Evolutionary conservation across 2,888 invertebrate species (phyloP), one percentile per base, ranked within the genome.

Genomic region (Hofmannophila pseudospretella): DNA sequence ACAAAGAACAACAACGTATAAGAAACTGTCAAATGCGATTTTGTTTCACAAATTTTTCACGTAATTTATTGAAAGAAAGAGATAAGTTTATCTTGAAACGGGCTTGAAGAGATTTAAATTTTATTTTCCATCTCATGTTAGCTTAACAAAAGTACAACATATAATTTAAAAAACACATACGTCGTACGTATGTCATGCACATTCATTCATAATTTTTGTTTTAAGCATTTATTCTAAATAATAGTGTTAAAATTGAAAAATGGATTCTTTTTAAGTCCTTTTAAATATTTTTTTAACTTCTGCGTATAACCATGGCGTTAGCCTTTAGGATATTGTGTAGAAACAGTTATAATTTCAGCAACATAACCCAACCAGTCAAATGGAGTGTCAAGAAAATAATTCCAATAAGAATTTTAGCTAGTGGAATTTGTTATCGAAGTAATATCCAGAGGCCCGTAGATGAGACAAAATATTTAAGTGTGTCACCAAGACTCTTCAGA

Each of bases 331-430:
- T 64, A 45, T 52, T 80, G 34, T 62, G 53, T 49, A 73, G 66
- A 56, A 74, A 70, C 56, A 63, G 55, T 55, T 53, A 63, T 49
- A 57, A 53, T 46, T 16, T 75, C 36, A 54, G 58, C 43, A 67
- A 55, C 47, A 44, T 75, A 67, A 67, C 71, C 57, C 74, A 74
- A 68, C 73, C 75, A 57, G 68, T 69, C 26, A 73, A 67, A 16
- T 76, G 68, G 67, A 66, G 53, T 68, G 44, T 62, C 41, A 45
- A 48, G 14, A 67, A 50, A 54, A 62, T 56, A 49, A 58, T 58
- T 50, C 60, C 71, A 36, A 12, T 65, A 46, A 64, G 70, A 57
- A 51, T 67, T 47, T 47, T 76, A 45, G 47, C 67, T 42, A 74
- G 63, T 63, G 59, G 65, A 40, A 47, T 66, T 60, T 63, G 56